These are phyloP conservation scores for Caracal caracal DNA, from an alignment of 2,113 vertebrate species.

Conservation along the genomic window DNA sequence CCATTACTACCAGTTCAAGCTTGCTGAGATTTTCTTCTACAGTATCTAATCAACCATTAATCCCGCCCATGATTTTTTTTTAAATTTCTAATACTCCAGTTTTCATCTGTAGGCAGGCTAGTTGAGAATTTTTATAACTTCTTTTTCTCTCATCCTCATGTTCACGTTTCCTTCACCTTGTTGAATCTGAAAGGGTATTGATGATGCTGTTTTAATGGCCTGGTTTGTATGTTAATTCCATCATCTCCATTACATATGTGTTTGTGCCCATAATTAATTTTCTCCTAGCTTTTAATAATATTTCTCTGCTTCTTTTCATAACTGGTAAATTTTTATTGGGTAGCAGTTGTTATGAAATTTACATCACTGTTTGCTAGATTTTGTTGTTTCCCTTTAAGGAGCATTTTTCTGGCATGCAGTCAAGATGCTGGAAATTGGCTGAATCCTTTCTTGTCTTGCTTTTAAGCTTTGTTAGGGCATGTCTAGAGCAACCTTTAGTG, in stretches of 20 bases:
- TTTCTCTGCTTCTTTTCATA: background rate
- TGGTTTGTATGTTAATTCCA: background rate
- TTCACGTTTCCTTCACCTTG: background rate
- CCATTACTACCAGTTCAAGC: background rate
- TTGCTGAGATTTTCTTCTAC: background rate
- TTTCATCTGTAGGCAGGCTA: background rate
- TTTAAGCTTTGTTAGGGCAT: background rate
- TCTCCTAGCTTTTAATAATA: background rate
- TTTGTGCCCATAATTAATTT: background rate
- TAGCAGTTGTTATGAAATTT: background rate
- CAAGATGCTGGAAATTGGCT: background rate
- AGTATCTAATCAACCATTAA: background rate
- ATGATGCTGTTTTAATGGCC: background rate
- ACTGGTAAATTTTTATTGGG: background rate
- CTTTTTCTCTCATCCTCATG: background rate
- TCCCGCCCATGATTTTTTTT: background rate
- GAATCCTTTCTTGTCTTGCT: background rate
- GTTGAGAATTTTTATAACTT: background rate
- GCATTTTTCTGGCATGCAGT: background rate
- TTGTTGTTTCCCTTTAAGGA: background rate
- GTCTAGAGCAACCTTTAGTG: background rate
- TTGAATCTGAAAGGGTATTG: background rate
- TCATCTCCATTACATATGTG: background rate
- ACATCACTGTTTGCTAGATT: background rate
- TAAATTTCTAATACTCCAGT: background rate